These are phyloP conservation scores for Lepus townsendii DNA, from an alignment of 2,797 vertebrate species.

Conservation along the genomic window DNA sequence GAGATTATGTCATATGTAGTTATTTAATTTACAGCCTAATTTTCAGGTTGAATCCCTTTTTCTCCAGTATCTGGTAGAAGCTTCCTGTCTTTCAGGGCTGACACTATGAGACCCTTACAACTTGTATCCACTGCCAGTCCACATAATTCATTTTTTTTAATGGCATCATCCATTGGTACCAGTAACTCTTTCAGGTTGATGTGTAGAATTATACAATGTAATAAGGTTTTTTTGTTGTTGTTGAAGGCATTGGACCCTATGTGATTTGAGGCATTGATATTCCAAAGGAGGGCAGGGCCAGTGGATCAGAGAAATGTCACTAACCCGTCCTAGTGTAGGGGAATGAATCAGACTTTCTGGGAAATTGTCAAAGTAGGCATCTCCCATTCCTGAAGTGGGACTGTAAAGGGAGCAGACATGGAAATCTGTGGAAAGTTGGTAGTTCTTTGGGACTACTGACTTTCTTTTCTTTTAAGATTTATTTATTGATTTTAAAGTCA, in stretches of 20 bases:
- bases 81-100: background rate
- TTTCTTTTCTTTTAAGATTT: background rate
- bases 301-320: background rate
- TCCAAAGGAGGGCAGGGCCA: background rate
- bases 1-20: background rate
- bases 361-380: background rate
- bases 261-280: background rate
- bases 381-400: no score
- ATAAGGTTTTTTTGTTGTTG: background rate
- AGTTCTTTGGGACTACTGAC: background rate
- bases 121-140: background rate
- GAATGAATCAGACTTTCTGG: background rate
- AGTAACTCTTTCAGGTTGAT: background rate
- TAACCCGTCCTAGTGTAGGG: background rate
- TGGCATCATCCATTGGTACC: background rate
- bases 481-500: no score
- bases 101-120: background rate
- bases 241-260: background rate
- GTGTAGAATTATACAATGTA: background rate
- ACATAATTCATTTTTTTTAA: background rate
- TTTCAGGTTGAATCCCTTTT: background rate
- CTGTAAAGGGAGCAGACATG: no score
- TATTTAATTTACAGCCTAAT: background rate
- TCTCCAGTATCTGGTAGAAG: background rate
- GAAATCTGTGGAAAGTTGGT: background rate